Evolutionary conservation across 2,888 invertebrate genomes (phyloP).

Genomic region (Dorcus parallelipipedus): DNA sequence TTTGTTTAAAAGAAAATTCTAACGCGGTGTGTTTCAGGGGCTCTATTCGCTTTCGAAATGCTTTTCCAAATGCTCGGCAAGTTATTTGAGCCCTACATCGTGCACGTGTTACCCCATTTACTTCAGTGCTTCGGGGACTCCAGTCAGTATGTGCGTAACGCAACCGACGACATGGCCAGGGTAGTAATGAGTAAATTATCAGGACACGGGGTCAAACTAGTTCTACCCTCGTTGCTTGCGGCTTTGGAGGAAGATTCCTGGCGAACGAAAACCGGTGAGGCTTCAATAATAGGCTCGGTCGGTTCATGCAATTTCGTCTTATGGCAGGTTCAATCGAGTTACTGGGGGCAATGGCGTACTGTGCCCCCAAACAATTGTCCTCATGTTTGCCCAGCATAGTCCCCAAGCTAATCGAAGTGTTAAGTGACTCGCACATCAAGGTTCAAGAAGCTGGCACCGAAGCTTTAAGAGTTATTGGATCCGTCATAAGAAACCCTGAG

Average conservation of each 20-base stretch:
- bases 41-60: conserved; percentile 96
- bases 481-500: conserved; percentile 97
- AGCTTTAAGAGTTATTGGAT: conserved; percentile 93
- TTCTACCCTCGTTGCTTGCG: conserved; percentile 87
- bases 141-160: conserved; percentile 91
- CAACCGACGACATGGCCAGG: conserved; percentile 94
- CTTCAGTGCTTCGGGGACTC: conserved; percentile 94
- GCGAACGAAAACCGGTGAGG: conserved; percentile 88
- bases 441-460: conserved; percentile 96
- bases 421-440: conserved; percentile 96
- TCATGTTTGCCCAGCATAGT: conserved; percentile 98
- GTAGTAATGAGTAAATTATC: conserved; percentile 94
- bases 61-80: conserved; percentile 92
- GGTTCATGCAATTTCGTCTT: background rate
- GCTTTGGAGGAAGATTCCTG: conserved; percentile 97
- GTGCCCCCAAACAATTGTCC: conserved; percentile 97
- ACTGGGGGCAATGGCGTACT: conserved; percentile 97
- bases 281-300: background rate
- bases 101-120: conserved; percentile 92
- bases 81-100: conserved; percentile 97
- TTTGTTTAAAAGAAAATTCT: background rate
- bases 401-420: conserved; percentile 92
- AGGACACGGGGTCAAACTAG: conserved; percentile 96
- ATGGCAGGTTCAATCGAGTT: conserved; percentile 84
- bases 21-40: conserved; percentile 54